Percentiles rank a stretch among this genome's conserved stretches.
phyloP scores from a whole-genome alignment of 2,113 vertebrate species.

The Hippocampus mohnikei region DNA sequence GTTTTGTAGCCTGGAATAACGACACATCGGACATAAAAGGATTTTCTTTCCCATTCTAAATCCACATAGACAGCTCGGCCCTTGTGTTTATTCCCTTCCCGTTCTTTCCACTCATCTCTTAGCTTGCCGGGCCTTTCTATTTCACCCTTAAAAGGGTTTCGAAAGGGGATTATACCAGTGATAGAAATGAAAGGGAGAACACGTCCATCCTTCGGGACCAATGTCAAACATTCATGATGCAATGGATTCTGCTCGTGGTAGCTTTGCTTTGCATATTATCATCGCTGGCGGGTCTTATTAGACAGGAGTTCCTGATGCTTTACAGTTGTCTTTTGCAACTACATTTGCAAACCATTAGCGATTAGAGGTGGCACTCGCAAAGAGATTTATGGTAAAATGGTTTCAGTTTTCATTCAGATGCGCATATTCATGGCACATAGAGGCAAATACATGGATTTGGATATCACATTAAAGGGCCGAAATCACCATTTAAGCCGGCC shows the following conservation, averaged over 20 bases:
- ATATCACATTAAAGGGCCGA: background rate
- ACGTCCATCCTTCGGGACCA: conserved; percentile 63
- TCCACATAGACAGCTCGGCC: conserved; percentile 70
- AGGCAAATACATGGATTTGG: background rate
- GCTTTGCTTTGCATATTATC: background rate
- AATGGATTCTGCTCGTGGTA: background rate
- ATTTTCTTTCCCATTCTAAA: conserved; percentile 72
- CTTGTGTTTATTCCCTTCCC: conserved; percentile 70
- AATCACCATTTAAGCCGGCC: background rate
- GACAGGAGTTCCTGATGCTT: background rate
- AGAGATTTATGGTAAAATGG: too few species aligned
- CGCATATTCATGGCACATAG: background rate
- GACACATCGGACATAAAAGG: conserved; percentile 73
- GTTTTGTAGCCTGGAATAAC: conserved; percentile 55
- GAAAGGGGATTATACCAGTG: conserved; percentile 70
- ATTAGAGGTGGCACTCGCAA: too few species aligned
- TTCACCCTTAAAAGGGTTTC: conserved; percentile 74
- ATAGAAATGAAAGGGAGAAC: conserved; percentile 70
- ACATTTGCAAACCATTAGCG: background rate
- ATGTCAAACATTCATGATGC: conserved; percentile 67
- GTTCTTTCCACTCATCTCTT: conserved; percentile 63
- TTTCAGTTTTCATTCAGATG: background rate
- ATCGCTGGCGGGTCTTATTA: background rate
- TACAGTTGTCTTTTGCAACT: background rate
- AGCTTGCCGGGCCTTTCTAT: conserved; percentile 73